phyloP scores from a whole-genome alignment of 2,797 vertebrate genomes.

The Myripristis murdjan region DNA sequence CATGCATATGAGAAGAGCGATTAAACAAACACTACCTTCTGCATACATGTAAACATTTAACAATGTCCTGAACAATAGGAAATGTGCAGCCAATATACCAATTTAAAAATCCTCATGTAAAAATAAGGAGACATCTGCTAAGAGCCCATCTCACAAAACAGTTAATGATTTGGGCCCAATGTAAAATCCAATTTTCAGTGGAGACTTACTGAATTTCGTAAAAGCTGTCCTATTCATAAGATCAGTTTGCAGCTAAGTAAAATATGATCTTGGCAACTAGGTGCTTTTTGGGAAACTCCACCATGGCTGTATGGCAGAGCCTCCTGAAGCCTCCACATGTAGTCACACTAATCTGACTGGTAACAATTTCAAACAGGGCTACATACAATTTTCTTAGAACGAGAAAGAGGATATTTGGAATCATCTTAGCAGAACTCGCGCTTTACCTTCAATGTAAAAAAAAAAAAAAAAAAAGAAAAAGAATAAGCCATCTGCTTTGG shows the following conservation, averaged over 20 bases:
- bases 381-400: background rate
- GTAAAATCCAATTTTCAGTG: slow-evolving; percentile 60
- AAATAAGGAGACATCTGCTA: background rate
- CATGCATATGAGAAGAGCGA: slow-evolving; percentile 19
- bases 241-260: slow-evolving; percentile 19
- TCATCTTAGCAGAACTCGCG: slow-evolving; percentile 27
- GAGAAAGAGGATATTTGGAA: background rate
- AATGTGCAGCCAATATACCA: slow-evolving; percentile 13
- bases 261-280: background rate
- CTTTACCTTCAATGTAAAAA: slow-evolving; percentile 50
- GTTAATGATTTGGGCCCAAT: slow-evolving; percentile 23
- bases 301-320: slow-evolving; percentile 8
- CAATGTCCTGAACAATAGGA: slow-evolving; percentile 23
- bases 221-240: slow-evolving; percentile 14
- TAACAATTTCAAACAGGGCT: background rate
- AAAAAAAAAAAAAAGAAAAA: slow-evolving; percentile 28
- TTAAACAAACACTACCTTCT: slow-evolving; percentile 10
- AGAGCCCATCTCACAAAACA: background rate
- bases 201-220: slow-evolving; percentile 30
- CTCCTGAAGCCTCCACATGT: slow-evolving; percentile 21
- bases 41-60: slow-evolving; percentile 30
- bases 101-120: slow-evolving; percentile 2
- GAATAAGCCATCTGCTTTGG: slow-evolving; percentile 42
- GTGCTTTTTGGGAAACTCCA: slow-evolving; percentile 14
- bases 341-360: background rate